These are phyloP conservation scores for Mixornis gularis DNA, from an alignment of 2,113 vertebrate genomes.

Conservation along the genomic window DNA sequence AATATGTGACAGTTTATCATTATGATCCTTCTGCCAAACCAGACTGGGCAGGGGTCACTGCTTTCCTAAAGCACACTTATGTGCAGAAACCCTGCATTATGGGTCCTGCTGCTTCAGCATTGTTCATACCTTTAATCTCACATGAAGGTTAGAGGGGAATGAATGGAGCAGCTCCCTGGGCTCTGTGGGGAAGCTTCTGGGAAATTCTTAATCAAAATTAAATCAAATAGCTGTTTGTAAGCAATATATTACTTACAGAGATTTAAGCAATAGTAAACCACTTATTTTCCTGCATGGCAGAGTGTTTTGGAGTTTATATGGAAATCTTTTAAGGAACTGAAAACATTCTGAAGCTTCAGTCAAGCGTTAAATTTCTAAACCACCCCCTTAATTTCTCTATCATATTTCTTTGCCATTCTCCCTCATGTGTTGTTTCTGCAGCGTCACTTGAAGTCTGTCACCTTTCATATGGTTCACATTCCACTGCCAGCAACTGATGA, in stretches of 20 bases:
- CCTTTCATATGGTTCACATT: background rate
- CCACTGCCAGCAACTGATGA: background rate
- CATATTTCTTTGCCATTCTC: background rate
- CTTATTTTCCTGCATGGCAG: background rate
- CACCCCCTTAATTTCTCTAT: background rate
- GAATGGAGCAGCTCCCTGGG: background rate
- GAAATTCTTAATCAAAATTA: background rate
- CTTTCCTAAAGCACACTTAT: background rate
- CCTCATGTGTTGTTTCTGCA: background rate
- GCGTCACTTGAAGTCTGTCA: background rate
- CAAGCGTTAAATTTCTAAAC: background rate
- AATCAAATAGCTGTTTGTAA: background rate
- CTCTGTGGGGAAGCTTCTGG: background rate
- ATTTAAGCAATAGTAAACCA: background rate
- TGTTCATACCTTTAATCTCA: background rate
- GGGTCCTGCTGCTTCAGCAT: background rate
- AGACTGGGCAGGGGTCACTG: background rate
- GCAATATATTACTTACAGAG: background rate
- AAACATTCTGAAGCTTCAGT: background rate
- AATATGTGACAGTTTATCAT: background rate
- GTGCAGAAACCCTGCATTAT: background rate
- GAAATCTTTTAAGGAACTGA: background rate
- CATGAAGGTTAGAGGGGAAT: background rate
- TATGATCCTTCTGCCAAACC: background rate
- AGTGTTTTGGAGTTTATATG: background rate